Conservation (phyloP, 2,797 vertebrate genomes). For the Lemur catta region DNA sequence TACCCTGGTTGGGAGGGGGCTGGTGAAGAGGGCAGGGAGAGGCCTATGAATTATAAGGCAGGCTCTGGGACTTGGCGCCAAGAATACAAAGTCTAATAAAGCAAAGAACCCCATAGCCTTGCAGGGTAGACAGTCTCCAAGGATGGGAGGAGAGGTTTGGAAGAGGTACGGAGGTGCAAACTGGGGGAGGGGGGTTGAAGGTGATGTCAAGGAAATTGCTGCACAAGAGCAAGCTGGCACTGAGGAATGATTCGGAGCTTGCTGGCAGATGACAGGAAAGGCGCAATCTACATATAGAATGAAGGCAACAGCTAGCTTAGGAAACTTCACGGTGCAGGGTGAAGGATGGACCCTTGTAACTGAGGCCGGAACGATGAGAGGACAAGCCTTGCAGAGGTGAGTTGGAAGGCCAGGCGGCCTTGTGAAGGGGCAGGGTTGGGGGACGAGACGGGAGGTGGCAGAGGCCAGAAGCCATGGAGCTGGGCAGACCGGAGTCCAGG, state of each 20-base stretch:
- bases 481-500: neutral
- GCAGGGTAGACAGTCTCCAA: neutral
- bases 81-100: neutral
- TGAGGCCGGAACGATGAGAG: neutral
- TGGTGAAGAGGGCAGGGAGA: neutral
- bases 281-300: neutral
- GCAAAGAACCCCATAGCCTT: neutral
- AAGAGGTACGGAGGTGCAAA: neutral
- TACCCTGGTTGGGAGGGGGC: no score
- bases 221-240: neutral
- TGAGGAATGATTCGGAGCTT: neutral
- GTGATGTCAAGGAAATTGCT: neutral
- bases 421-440: neutral
- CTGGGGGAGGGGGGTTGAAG: accelerated
- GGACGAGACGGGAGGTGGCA: neutral
- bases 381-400: neutral
- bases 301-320: neutral
- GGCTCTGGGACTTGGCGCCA: neutral
- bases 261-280: neutral
- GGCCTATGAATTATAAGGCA: neutral
- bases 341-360: neutral
- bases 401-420: neutral
- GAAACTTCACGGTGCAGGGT: neutral
- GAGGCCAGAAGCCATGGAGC: neutral
- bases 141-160: neutral